Base-by-base conservation (phyloP, 2,888 invertebrate species). In the Hirtodrosophila duncani region DNA sequence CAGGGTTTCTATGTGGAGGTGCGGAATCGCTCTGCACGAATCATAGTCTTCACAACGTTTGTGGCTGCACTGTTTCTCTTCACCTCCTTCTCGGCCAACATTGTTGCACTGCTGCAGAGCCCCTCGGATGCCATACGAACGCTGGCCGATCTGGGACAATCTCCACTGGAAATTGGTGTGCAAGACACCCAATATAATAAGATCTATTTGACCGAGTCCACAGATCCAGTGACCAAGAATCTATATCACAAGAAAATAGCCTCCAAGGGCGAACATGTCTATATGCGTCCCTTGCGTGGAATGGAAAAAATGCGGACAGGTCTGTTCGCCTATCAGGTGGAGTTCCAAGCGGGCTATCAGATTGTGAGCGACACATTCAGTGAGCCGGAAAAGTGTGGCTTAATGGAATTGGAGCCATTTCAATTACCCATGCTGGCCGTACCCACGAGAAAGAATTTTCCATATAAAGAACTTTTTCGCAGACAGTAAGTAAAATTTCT, bases 21-120 rank as follows among this genome's bases (percentile, higher is more conserved):
- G 2, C 69, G 79, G 8, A 86, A 88, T 68, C 67, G 86, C 31
- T 89, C 90, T 1, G 88, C 88, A 0, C 88, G 91, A 5, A 82
- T 90, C 53, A 88, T 89, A 34, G 88, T 91, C 65, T 88, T 91
- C 62, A 88, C 88, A 43, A 88, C 89, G 36, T 88, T 90, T 64
- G 83, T 90, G 36, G 85, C 89, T 1, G 87, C 90, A 0, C 82
- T 91, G 33, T 91, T 91, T 82, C 81, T 89, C 18, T 91, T 90
- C 80, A 91, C 91, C 2, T 89, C 91, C 1, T 91, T 90, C 83
- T 90, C 91, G n/a, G 91, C 91, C 13, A 91, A 90, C 84, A 89
- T 91, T 60, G 91, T 91, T 58, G 89, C 90, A 8, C 85, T 91
- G 51, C 85, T 91, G 63, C 91, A 91, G 84, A 88, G 89, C 63